Conservation (phyloP, 2,113 vertebrate species). For the Takifugu flavidus region DNA sequence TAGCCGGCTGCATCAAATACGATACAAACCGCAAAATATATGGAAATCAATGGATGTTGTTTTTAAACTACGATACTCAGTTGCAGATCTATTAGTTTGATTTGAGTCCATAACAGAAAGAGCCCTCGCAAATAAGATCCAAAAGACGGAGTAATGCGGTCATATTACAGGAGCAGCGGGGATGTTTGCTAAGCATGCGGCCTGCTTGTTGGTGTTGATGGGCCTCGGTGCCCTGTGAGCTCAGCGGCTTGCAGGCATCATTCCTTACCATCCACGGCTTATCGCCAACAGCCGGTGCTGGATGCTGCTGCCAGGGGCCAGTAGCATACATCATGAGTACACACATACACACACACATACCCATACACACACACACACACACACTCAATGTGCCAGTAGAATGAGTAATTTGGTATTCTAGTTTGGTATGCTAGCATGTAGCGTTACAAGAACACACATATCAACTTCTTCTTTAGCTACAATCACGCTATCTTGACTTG, state of each 20-base stretch:
- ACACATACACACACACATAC: slow-evolving; percentile 18
- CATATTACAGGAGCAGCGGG: slow-evolving; percentile 44
- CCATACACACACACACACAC: neutral
- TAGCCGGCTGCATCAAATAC: too few relatives aligned
- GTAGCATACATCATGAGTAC: slow-evolving; percentile 18
- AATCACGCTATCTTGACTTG: too few relatives aligned
- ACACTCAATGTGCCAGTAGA: neutral
- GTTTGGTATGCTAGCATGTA: too few relatives aligned
- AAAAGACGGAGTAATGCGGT: slow-evolving; percentile 22
- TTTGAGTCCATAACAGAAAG: slow-evolving; percentile 23
- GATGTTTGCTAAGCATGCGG: slow-evolving; percentile 24
- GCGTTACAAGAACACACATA: too few relatives aligned
- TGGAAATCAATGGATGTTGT: neutral
- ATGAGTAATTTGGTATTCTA: too few relatives aligned
- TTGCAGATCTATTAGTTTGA: slow-evolving; percentile 43
- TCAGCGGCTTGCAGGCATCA: slow-evolving; percentile 28
- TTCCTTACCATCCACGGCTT: slow-evolving; percentile 49
- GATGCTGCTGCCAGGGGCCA: slow-evolving; percentile 33
- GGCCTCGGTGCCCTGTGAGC: slow-evolving; percentile 32
- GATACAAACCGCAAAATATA: too few relatives aligned
- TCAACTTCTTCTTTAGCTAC: too few relatives aligned
- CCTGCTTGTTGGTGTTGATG: slow-evolving; percentile 9
- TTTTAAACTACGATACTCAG: slow-evolving; percentile 12
- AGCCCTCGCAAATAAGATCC: slow-evolving; percentile 3
- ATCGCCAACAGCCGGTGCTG: slow-evolving; percentile 55